Percentiles rank a stretch among this genome's conserved stretches.
phyloP scores from a whole-genome alignment of 2,113 vertebrate species.

The Phrynocephalus versicolor region DNA sequence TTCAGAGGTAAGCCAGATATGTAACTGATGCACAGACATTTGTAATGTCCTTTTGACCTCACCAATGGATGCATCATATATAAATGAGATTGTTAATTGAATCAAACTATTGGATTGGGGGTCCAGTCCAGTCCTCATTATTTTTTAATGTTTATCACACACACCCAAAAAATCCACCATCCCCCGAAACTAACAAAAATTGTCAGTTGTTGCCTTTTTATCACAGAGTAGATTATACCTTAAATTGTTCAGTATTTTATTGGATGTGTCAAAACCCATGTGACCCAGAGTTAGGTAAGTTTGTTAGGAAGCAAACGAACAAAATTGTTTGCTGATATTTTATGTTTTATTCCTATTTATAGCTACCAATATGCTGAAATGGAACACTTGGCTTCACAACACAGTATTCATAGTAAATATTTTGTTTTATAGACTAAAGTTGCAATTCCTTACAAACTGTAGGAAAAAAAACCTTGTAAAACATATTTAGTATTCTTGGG shows the following conservation, averaged over 20 bases:
- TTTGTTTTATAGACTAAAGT: slow-evolving; percentile 73
- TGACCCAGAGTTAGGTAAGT: slow-evolving; percentile 47
- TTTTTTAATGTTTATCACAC: slow-evolving; percentile 54
- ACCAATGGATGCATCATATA: no score
- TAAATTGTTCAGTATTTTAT: slow-evolving; percentile 59
- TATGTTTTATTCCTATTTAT: slow-evolving; percentile 61
- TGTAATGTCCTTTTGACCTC: neutral
- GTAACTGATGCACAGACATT: neutral
- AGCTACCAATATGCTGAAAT: slow-evolving; percentile 70
- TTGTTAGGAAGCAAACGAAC: slow-evolving; percentile 58
- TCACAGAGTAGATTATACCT: slow-evolving; percentile 35
- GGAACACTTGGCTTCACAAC: slow-evolving; percentile 74
- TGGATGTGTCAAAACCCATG: slow-evolving; percentile 51
- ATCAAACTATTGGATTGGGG: neutral
- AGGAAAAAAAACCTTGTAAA: slow-evolving; percentile 72
- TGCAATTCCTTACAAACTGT: slow-evolving; percentile 70
- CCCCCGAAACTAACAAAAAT: slow-evolving; percentile 51
- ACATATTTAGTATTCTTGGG: slow-evolving; percentile 72
- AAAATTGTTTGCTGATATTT: slow-evolving; percentile 52
- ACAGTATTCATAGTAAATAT: slow-evolving; percentile 68
- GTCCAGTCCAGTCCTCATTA: neutral
- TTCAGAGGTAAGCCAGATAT: neutral
- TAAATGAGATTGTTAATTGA: neutral
- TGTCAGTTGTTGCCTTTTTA: slow-evolving; percentile 40
- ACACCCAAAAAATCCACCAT: slow-evolving; percentile 55